Base-by-base conservation (phyloP, 53 echinoderm and acorn worm species). In the Arbacia lixula region DNA sequence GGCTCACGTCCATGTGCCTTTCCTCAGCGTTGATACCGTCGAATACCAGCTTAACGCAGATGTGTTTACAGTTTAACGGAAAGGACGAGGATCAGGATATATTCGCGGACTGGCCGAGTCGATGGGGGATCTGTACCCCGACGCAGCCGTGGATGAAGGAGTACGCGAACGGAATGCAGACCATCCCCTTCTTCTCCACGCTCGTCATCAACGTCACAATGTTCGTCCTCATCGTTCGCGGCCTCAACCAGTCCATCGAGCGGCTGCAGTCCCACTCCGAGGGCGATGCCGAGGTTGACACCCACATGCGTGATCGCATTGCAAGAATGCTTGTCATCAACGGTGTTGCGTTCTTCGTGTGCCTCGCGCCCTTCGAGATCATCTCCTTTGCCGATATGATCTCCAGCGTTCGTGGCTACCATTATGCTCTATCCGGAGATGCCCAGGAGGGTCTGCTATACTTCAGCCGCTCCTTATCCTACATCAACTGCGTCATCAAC, bases 321-420 rank as follows among this genome's bases (percentile, higher is more conserved):
- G 85, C 93, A 11, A 68, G 84, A 12, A 95, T 95, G 95, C 76
- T 95, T 12, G 86, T 95, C 53, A 69, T 93, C 39, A 95, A 93
- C 28, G 93, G 95, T n/a, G 86, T 86, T 0, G 74, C 91, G 1
- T 95, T 93, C 80, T 95, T 95, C 56, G 68, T 87, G 0, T 77
- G 86, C 24, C 50, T 93, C 40, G 88, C 91, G 12, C 93, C 93
- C 3, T 93, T 93, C 50, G 91, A 95, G 71, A 64, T 86, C 54
- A 40, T 72, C 17, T 93, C 95, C 3, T 91, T 95, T 17, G 32
- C 82, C 5, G 82, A 81, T 81, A 81, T 81, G 82, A 65, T 81
- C 25, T 28, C 82, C 41, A 81, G 46, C 30, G 52, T 81, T 9
- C n/a, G 64, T 25, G 82, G 82, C 5, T 43, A 50, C 41, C 46